Percentiles rank a stretch among this genome's conserved stretches.
phyloP scores from a whole-genome alignment of 1,140 invertebrate genomes.

The Phortica variegata region DNA sequence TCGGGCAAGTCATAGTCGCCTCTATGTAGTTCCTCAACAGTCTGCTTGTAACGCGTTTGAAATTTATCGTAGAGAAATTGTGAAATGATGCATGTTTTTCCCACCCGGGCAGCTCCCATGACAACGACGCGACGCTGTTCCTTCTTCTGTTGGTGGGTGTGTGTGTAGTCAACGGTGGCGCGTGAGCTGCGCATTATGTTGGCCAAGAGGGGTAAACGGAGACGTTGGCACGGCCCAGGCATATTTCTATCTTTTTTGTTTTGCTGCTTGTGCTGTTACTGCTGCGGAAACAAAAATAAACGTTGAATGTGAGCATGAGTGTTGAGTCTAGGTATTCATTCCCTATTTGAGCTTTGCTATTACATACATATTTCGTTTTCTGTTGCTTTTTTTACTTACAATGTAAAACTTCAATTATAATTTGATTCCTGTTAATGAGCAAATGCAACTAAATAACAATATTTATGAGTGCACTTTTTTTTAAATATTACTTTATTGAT shows the following conservation, averaged over 20 bases:
- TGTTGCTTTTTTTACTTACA: no score
- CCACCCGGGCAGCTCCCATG: slow-evolving; percentile 60
- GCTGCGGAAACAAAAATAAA: no score
- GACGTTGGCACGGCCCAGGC: slow-evolving; percentile 24
- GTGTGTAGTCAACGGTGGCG: slow-evolving; percentile 1
- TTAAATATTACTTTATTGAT: no score
- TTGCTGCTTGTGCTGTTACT: no score
- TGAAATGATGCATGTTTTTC: slow-evolving; percentile 65
- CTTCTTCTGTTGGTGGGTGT: slow-evolving; percentile 24
- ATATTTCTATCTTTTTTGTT: slow-evolving; percentile 6
- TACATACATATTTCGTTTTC: no score
- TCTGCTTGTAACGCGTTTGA: slow-evolving; percentile 60
- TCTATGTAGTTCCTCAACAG: slow-evolving; percentile 63
- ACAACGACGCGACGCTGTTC: slow-evolving; percentile 53
- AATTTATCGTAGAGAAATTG: slow-evolving; percentile 66
- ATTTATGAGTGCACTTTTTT: no score
- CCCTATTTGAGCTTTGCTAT: no score
- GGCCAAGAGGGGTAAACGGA: slow-evolving; percentile 38
- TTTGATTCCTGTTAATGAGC: no score
- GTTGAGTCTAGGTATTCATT: no score
- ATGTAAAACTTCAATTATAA: no score
- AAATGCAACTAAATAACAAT: no score
- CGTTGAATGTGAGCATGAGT: no score
- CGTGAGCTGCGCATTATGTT: slow-evolving; percentile 20
- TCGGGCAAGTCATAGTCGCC: slow-evolving; percentile 60